Evolutionary conservation across 2,797 vertebrate genomes (phyloP).

Genomic region (Diglossa cyanea): DNA sequence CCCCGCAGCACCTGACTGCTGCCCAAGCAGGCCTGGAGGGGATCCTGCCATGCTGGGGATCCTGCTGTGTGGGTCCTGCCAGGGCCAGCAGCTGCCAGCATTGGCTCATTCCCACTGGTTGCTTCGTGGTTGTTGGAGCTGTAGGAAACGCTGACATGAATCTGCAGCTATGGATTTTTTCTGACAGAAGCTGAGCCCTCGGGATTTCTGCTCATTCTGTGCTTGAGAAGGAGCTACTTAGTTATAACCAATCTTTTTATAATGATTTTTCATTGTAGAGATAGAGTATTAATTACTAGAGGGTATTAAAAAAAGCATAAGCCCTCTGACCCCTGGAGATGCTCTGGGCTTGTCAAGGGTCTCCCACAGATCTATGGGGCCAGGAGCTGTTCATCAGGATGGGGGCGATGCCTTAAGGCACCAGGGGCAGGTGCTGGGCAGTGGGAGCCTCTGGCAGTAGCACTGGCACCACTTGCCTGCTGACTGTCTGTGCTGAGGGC

Average conservation of each 20-base stretch:
- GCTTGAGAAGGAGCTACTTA: background rate
- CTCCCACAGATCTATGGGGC: background rate
- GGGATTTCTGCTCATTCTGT: slow-evolving; percentile 27
- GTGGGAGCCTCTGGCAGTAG: accelerated
- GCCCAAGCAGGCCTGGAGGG: background rate
- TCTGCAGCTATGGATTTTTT: slow-evolving; percentile 52
- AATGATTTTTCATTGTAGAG: slow-evolving; percentile 46
- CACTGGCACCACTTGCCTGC: accelerated
- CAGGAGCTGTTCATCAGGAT: background rate
- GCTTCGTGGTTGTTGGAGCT: background rate
- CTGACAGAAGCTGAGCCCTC: slow-evolving; percentile 30
- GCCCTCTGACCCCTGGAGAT: background rate
- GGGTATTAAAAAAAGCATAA: slow-evolving; percentile 43
- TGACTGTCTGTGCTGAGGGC: accelerated
- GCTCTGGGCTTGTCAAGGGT: background rate
- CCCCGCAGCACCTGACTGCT: background rate
- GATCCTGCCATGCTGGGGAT: background rate
- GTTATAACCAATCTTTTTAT: slow-evolving; percentile 37
- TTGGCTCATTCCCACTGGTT: background rate
- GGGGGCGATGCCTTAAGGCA: background rate
- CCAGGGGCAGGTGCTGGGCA: background rate
- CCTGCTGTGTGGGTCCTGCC: accelerated
- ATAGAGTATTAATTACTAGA: slow-evolving; percentile 47
- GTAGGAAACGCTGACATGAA: background rate
- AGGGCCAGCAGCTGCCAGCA: accelerated